Base-by-base conservation (phyloP, 2,888 invertebrate genomes). In the Xanthorhoe spadicearia region DNA sequence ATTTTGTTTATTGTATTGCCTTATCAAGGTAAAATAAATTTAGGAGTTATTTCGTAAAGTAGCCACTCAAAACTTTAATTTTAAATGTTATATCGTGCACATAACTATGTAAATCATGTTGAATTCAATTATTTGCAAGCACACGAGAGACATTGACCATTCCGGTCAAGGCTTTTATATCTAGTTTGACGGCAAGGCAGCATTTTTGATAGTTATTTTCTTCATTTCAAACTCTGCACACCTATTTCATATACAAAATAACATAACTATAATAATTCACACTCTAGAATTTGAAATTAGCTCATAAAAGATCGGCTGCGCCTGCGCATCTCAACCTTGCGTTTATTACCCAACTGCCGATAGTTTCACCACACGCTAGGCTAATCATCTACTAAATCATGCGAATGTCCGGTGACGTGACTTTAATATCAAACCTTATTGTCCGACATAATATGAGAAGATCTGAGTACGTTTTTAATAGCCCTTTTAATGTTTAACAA, bases 121-220 rank as follows among this genome's bases (percentile, higher is more conserved):
- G 17, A 48, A 46, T 56, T 43, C 15, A 50, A 10, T 15, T 17
- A 59, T 56, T 56, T 32, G 56, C 32, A 55, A 63, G 56, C 54
- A 51, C 53, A 15, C 46, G 46, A 55, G 23, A 64, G 62, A 48
- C 69, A 68, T 70, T 70, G 72, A 66, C 55, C 63, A 64, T 46
- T 64, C 58, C 28, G 70, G 68, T 67, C 72, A 72, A 72, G 70
- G 72, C 28, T 58, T 57, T 60, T 43, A 62, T 19, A 67, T 66
- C 59, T 63, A 68, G 57, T 66, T 64, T 64, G 32, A 64, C 61
- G 57, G 57, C 18, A 57, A 46, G 38, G 46, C 51, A 50, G 49
- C 38, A 53, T 64, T 51, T 51, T 46, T 8, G 51, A 57, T 56
- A 17, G 23, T 60, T 7, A 32, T 32, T 32, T 51, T 52, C 59